A percentile compares a stretch with the other conserved stretches of the same genome.
These are phyloP conservation scores for Nephrotoma flavescens DNA, from an alignment of 2,888 invertebrate species.

Conservation along the genomic window DNA sequence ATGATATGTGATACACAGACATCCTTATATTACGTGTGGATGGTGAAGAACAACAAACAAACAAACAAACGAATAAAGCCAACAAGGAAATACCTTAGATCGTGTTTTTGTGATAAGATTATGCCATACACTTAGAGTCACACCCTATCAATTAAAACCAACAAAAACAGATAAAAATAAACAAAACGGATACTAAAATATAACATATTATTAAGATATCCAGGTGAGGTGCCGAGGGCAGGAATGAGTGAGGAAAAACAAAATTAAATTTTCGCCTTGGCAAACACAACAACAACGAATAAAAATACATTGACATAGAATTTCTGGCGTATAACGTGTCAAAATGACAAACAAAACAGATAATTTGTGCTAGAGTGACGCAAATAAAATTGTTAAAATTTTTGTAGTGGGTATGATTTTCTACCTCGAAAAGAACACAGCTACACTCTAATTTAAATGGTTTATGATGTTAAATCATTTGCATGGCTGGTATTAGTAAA, in stretches of 20 bases:
- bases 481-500: neutral
- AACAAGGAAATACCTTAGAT: neutral
- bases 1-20: neutral
- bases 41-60: neutral
- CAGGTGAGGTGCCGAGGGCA: neutral
- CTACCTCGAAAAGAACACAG: neutral
- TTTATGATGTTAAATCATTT: neutral
- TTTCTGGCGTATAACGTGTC: neutral
- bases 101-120: neutral
- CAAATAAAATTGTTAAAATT: neutral
- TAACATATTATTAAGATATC: neutral
- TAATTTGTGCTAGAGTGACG: neutral
- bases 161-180: neutral
- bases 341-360: neutral
- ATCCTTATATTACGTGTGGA: neutral
- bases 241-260: neutral
- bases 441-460: neutral
- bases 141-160: neutral
- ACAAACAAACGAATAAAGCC: neutral
- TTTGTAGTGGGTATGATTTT: neutral
- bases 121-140: neutral
- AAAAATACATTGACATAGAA: neutral
- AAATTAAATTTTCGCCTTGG: neutral
- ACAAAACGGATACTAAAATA: neutral
- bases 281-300: neutral